A percentile compares a stretch with the other conserved stretches of the same genome.
Evolutionary conservation across 64 coral and sea anemone species (phyloP).

Genomic region (Trachythela sp.): DNA sequence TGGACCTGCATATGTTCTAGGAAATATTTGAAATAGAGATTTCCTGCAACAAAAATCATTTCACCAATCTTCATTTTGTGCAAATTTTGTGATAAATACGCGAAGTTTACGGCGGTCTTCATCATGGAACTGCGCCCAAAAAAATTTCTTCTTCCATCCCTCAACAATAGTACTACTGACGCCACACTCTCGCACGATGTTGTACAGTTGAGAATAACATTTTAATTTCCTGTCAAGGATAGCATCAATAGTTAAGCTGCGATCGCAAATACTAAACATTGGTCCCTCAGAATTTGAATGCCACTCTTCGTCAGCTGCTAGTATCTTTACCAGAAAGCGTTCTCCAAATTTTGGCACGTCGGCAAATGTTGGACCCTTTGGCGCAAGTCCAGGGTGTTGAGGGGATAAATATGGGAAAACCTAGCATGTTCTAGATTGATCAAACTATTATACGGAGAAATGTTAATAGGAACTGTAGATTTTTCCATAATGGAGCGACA

Average conservation of each 20-base stretch:
- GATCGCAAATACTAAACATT: neutral
- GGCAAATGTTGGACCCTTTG: neutral
- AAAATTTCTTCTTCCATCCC: constrained; percentile 3
- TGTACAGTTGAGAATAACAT: neutral
- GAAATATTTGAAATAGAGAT: too few species aligned
- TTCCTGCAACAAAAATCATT: too few species aligned
- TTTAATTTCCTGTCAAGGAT: neutral
- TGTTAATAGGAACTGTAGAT: neutral
- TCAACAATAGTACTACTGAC: neutral
- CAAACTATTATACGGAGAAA: neutral
- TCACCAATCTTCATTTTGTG: neutral
- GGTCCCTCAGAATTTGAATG: neutral
- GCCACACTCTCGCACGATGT: neutral
- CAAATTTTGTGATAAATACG: neutral
- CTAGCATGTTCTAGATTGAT: neutral
- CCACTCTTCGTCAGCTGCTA: neutral
- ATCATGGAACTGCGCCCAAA: neutral
- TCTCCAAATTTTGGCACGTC: neutral
- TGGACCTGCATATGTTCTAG: too few species aligned
- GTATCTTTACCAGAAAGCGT: neutral
- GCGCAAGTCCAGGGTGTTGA: neutral
- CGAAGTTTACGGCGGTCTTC: neutral
- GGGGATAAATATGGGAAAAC: neutral
- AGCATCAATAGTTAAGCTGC: neutral
- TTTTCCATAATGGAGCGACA: neutral